phyloP scores from a whole-genome alignment of 64 coral and sea anemone species.

The Acropora yongei region DNA sequence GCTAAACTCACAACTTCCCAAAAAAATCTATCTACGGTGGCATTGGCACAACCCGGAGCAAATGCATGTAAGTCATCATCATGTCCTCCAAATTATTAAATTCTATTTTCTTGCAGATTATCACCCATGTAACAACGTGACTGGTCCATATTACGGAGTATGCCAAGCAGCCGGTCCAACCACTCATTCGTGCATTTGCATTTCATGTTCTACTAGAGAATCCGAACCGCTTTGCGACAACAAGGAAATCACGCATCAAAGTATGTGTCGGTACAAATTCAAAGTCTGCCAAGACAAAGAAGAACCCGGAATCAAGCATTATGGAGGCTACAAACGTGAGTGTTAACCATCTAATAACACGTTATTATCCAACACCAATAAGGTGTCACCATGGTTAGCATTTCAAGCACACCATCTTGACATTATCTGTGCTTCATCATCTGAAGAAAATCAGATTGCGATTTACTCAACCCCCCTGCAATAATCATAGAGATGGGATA shows the following conservation, averaged over 20 bases:
- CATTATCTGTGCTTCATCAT: no score
- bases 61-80: no score
- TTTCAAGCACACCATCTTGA: no score
- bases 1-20: no score
- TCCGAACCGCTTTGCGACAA: slow-evolving; percentile 65
- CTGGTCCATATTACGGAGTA: slow-evolving; percentile 46
- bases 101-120: slow-evolving; percentile 41
- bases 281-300: slow-evolving; percentile 36
- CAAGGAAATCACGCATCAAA: slow-evolving; percentile 53
- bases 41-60: no score
- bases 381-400: no score
- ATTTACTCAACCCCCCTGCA: no score
- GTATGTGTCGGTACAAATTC: slow-evolving; percentile 56
- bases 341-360: neutral
- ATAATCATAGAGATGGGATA: no score
- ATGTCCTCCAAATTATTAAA: no score
- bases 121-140: slow-evolving; percentile 56
- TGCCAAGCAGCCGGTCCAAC: slow-evolving; percentile 46
- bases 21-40: no score
- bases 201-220: neutral
- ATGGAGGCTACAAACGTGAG: slow-evolving; percentile 75
- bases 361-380: no score
- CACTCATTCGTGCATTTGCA: slow-evolving; percentile 46
- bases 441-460: no score
- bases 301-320: slow-evolving; percentile 53